phyloP scores from a whole-genome alignment of 2,888 invertebrate genomes.

The Drosophila lacicola region DNA sequence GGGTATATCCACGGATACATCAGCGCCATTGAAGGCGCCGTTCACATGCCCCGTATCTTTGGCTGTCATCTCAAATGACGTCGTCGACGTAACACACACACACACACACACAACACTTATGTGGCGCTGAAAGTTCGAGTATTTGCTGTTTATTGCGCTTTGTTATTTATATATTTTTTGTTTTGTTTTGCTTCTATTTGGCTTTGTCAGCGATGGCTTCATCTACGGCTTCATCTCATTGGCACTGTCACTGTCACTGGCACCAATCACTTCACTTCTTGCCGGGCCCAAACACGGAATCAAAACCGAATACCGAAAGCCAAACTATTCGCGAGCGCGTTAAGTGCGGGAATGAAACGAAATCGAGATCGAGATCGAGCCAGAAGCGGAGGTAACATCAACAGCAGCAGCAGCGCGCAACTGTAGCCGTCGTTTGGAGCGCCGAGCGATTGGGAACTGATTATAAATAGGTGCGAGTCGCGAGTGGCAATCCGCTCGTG shows the following conservation, averaged over 20 bases:
- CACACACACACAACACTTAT: slow-evolving; percentile 9
- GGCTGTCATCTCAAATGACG: slow-evolving; percentile 47
- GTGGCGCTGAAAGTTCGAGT: slow-evolving; percentile 16
- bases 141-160: neutral
- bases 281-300: neutral
- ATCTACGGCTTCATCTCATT: slow-evolving; percentile 66
- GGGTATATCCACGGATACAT: slow-evolving; percentile 83
- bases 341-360: slow-evolving; percentile 62
- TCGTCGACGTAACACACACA: slow-evolving; percentile 6
- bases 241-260: slow-evolving; percentile 46
- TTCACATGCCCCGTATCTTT: slow-evolving; percentile 70
- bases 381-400: slow-evolving; percentile 38
- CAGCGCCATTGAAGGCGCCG: slow-evolving; percentile 72
- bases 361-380: slow-evolving; percentile 47
- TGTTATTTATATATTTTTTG: no score
- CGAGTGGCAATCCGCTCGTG: slow-evolving; percentile 52
- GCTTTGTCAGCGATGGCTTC: slow-evolving; percentile 19
- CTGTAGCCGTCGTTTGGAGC: slow-evolving; percentile 54
- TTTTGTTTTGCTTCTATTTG: slow-evolving; percentile 21
- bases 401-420: slow-evolving; percentile 48
- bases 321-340: slow-evolving; percentile 69
- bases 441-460: slow-evolving; percentile 62
- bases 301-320: slow-evolving; percentile 28
- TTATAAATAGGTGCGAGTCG: slow-evolving; percentile 73
- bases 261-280: slow-evolving; percentile 21